phyloP scores from a whole-genome alignment of 2,888 invertebrate species.

The Parochlus steinenii region DNA sequence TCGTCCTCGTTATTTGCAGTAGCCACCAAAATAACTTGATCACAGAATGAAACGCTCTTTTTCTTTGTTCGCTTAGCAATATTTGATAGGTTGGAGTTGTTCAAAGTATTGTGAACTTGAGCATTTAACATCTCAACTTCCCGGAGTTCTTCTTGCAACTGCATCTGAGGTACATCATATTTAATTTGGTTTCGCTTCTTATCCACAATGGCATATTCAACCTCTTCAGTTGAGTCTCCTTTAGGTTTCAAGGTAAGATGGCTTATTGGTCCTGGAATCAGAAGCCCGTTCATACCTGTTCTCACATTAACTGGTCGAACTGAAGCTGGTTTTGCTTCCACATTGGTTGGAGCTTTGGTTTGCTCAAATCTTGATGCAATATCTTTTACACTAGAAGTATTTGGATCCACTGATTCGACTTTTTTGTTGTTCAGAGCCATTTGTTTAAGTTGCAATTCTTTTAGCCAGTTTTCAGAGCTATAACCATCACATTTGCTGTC shows the following conservation, averaged over 20 bases:
- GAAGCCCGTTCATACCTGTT: constrained; percentile 10
- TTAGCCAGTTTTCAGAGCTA: constrained; percentile 46
- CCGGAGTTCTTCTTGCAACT: constrained; percentile 37
- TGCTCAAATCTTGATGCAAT: constrained; percentile 70
- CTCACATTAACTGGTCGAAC: constrained; percentile 6
- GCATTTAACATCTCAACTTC: constrained; percentile 39
- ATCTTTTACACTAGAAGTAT: constrained; percentile 42
- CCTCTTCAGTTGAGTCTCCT: constrained; percentile 11
- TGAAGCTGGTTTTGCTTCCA: constrained; percentile 1
- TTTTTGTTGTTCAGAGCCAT: constrained; percentile 39
- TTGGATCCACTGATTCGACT: neutral
- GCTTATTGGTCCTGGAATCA: constrained; percentile 2
- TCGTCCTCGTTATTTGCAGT: constrained; percentile 86
- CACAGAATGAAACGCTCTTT: constrained; percentile 90
- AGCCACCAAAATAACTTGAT: constrained; percentile 82
- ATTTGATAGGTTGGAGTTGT: constrained; percentile 35
- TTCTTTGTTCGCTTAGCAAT: constrained; percentile 52
- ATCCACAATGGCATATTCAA: constrained; percentile 13
- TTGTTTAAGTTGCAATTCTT: constrained; percentile 67
- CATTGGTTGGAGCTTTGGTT: constrained; percentile 21
- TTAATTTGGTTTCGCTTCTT: constrained; percentile 16
- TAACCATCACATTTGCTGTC: constrained; percentile 21
- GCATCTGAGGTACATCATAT: constrained; percentile 31
- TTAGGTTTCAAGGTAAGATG: constrained; percentile 8
- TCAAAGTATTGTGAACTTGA: constrained; percentile 34